These are phyloP conservation scores for Teleopsis dalmanni DNA, from an alignment of 1,140 invertebrate species.

Conservation along the genomic window DNA sequence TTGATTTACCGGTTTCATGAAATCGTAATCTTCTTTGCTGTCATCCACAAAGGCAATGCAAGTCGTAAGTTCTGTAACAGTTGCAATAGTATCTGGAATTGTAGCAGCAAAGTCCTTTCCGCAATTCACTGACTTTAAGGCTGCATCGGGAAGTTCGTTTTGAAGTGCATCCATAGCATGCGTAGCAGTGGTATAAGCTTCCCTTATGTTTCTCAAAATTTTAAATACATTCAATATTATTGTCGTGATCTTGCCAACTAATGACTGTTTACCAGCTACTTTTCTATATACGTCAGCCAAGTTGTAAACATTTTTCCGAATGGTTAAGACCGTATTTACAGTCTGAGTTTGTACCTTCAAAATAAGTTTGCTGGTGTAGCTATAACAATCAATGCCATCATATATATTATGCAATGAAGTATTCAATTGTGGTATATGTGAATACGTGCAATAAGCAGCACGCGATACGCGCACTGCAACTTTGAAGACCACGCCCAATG, in stretches of 20 bases:
- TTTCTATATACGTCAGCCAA: conserved; percentile 34
- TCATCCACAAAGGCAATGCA: conserved; percentile 26
- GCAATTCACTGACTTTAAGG: conserved; percentile 17
- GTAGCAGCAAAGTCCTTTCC: conserved; percentile 18
- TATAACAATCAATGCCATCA: conserved; percentile 32
- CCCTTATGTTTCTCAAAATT: conserved; percentile 23
- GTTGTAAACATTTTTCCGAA: conserved; percentile 20
- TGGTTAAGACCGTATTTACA: conserved; percentile 24
- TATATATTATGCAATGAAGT: conserved; percentile 25
- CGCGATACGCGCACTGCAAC: conserved; percentile 20
- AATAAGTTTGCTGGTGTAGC: conserved; percentile 21
- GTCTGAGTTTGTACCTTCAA: conserved; percentile 27
- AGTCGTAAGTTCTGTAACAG: conserved; percentile 25
- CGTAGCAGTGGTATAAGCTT: conserved; percentile 29
- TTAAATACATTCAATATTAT: conserved; percentile 24
- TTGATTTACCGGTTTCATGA: conserved; percentile 28
- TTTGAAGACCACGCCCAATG: conserved; percentile 21
- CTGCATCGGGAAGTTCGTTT: conserved; percentile 23
- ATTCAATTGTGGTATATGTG: conserved; percentile 29
- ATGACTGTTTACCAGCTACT: conserved; percentile 24
- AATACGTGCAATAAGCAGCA: conserved; percentile 37
- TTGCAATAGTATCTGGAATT: conserved; percentile 29
- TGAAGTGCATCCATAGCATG: conserved; percentile 23
- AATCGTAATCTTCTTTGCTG: conserved; percentile 24
- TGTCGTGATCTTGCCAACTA: conserved; percentile 29